These are phyloP conservation scores for Acanthopagrus latus DNA, from an alignment of 2,797 vertebrate genomes.

Conservation along the genomic window DNA sequence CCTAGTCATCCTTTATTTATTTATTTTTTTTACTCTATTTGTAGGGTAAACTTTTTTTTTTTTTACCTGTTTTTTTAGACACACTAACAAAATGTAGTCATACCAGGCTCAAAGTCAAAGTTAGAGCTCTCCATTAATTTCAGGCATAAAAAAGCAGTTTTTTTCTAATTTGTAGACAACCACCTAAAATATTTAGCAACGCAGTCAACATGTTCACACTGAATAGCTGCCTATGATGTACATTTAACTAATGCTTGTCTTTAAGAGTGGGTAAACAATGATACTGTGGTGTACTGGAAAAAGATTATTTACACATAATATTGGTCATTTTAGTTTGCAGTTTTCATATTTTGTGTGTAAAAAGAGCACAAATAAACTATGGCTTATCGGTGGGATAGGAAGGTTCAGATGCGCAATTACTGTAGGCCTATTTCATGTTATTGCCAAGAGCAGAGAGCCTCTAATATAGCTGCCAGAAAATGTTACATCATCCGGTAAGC, in stretches of 20 bases:
- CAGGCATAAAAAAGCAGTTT: not conserved
- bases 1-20: not conserved
- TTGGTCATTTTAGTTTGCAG: not conserved
- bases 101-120: not conserved
- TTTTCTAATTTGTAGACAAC: not conserved
- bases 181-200: not conserved
- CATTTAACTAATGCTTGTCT: not conserved
- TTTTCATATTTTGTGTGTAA: not conserved
- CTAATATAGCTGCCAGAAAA: conserved; percentile 20
- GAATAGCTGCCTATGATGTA: not conserved
- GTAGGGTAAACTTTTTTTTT: not conserved
- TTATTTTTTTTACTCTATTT: not conserved
- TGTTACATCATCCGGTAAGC: conserved; percentile 11
- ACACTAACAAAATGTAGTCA: not conserved
- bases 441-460: not conserved
- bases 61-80: not conserved
- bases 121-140: not conserved
- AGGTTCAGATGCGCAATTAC: conserved; percentile 15
- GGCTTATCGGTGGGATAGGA: not conserved
- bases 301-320: not conserved
- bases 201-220: not conserved
- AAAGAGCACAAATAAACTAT: not conserved
- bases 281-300: not conserved
- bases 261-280: not conserved
- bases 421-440: not conserved